Percentiles rank a stretch among this genome's conserved stretches.
Conservation (phyloP, 92 coral and sea anemone genomes). For the Epizoanthus illoricatus region DNA sequence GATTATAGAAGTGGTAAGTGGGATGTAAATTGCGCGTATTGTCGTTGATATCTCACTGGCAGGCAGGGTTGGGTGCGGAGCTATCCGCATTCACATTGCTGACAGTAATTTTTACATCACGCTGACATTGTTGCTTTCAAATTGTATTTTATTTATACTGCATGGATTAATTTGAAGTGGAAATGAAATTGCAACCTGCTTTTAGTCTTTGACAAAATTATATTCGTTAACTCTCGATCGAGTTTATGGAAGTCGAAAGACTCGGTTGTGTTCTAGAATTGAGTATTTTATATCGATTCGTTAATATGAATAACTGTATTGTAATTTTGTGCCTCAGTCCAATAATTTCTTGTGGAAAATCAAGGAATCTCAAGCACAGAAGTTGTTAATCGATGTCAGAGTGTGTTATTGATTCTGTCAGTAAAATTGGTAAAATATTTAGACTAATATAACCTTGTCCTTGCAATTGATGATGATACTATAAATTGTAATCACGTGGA, state of each 20-base stretch:
- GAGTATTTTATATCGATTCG: neutral
- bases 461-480: neutral
- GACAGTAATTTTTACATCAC: neutral
- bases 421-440: neutral
- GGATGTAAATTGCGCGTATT: neutral
- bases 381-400: too few species aligned
- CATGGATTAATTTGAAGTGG: neutral
- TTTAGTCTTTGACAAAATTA: neutral
- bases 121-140: slow-evolving; percentile 1
- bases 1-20: slow-evolving; percentile 88
- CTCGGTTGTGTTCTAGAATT: neutral
- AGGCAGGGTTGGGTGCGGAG: neutral
- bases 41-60: neutral
- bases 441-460: neutral
- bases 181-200: neutral
- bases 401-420: too few species aligned
- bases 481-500: neutral
- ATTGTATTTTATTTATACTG: neutral
- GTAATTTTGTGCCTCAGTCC: neutral
- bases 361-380: neutral
- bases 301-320: neutral
- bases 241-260: neutral
- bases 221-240: neutral
- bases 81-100: neutral
- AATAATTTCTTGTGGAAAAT: neutral